phyloP scores from a whole-genome alignment of 2,797 vertebrate species.

The Astyanax mexicanus region DNA sequence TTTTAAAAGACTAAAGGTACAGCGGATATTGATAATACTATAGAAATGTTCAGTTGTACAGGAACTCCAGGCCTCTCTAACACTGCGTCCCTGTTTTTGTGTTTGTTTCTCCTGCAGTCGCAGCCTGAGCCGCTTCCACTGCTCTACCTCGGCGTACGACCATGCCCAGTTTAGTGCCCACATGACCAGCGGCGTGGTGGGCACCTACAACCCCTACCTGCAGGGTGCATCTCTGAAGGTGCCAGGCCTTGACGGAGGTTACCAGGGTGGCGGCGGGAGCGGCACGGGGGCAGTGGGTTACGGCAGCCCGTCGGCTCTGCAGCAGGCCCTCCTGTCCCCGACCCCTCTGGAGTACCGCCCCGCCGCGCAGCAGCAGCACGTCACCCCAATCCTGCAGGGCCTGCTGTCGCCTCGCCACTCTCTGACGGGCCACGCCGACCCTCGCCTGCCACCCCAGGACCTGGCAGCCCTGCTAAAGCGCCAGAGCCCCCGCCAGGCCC shows the following conservation, averaged over 20 bases:
- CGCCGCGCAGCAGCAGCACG: constrained; percentile 82
- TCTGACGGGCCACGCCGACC: constrained; percentile 91
- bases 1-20: no score
- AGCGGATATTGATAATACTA: no score
- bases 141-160: constrained; percentile 85
- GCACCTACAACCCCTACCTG: constrained; percentile 82
- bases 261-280: constrained; percentile 75
- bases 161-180: constrained; percentile 92
- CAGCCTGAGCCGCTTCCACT: constrained; percentile 87
- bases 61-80: no score
- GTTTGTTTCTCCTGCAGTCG: constrained; percentile 72
- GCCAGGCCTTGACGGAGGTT: constrained; percentile 86
- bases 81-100: not conserved
- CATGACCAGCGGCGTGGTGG: constrained; percentile 78
- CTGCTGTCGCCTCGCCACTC: constrained; percentile 97
- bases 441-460: constrained; percentile 89
- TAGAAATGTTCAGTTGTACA: no score
- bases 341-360: constrained; percentile 93
- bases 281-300: constrained; percentile 77
- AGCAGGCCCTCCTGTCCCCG: constrained; percentile 96
- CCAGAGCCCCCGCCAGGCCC: constrained; percentile 78
- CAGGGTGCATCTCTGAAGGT: constrained; percentile 88
- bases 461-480: constrained; percentile 91
- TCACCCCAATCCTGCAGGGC: constrained; percentile 94
- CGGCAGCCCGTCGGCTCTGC: constrained; percentile 88